Base-by-base conservation (phyloP, 2,888 invertebrate species). In the Helicoverpa assulta region DNA sequence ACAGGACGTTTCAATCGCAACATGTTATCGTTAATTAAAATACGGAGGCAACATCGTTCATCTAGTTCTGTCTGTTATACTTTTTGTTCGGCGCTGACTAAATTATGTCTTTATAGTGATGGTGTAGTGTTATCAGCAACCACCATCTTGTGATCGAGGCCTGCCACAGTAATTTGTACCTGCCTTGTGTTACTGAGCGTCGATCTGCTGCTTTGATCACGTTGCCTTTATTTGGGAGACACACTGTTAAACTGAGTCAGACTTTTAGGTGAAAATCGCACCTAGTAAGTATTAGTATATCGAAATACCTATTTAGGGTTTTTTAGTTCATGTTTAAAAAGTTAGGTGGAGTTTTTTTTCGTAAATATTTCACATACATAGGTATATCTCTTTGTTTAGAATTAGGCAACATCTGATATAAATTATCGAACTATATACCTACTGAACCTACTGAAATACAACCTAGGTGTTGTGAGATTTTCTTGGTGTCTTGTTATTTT, bases 91-190 rank as follows among this genome's bases (percentile, higher is more conserved):
- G 78, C 86, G 88, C 89, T 93, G 93, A 92, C 94, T 94, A 94
- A 95, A 95, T 95, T 93, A 95, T 95, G 95, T 95, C 94, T 95
- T 93, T 92, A 95, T 95, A 92, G 90, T 91, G 94, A 92, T 91
- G 89, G 86, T 88, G 90, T 86, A 74, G 83, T 78, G 85, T 90
- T 95, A 95, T 95, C 94, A 62, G 62, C 84, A 90, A 89, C 90
- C 92, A 92, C 91, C 90, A 95, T 95, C 95, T 91, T 88, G 88
- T 92, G 94, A 94, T 93, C 89, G 93, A 94, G 88, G 76, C 88
- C 86, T 87, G 85, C 87, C 85, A 85, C 87, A 89, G 91, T 93
- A 93, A 95, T 95, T 95, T 95, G 94, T 95, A 94, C 94, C 93
- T 93, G 95, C 89, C 81, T 88, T 89, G 85, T 88, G 88, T 90